Percentiles rank a stretch among this genome's conserved stretches.
phyloP scores from a whole-genome alignment of 2,113 vertebrate species.

The Trinectes maculatus region DNA sequence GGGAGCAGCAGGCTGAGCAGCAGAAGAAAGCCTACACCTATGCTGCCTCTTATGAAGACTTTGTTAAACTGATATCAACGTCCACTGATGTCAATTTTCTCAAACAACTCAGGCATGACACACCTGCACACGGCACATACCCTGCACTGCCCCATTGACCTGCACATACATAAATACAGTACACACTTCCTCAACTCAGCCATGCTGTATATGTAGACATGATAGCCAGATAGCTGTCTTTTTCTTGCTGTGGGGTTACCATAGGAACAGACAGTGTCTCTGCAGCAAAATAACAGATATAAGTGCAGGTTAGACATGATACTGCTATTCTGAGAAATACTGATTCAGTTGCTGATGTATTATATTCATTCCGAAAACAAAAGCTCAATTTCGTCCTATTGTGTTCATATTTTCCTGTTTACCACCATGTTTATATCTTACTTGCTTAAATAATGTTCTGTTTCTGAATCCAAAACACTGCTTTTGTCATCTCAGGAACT shows the following conservation, averaged over 20 bases:
- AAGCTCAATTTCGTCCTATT: not conserved
- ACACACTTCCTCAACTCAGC: not conserved
- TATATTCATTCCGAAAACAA: not conserved
- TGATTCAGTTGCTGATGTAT: not conserved
- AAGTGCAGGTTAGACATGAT: conserved; percentile 12
- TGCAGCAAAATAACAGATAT: conserved; percentile 14
- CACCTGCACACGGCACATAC: not conserved
- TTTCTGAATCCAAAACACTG: not conserved
- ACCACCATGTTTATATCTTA: not conserved
- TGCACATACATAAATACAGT: too few species aligned
- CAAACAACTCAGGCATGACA: conserved; percentile 91
- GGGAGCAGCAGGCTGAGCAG: conserved; percentile 93
- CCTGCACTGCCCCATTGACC: not conserved
- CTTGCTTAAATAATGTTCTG: not conserved
- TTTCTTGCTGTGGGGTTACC: conserved; percentile 56
- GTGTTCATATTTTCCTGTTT: not conserved
- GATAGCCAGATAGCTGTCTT: conserved; percentile 12
- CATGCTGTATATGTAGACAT: not conserved
- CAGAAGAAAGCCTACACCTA: conserved; percentile 98
- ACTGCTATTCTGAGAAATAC: conserved; percentile 6
- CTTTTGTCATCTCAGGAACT: not conserved
- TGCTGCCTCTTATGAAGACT: conserved; percentile 97
- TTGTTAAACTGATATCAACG: conserved; percentile 97
- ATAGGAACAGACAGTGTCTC: conserved; percentile 65
- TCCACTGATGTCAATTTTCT: conserved; percentile 94